These are phyloP conservation scores for Lutjanus erythropterus DNA, from an alignment of 2,113 vertebrate species.

Conservation along the genomic window DNA sequence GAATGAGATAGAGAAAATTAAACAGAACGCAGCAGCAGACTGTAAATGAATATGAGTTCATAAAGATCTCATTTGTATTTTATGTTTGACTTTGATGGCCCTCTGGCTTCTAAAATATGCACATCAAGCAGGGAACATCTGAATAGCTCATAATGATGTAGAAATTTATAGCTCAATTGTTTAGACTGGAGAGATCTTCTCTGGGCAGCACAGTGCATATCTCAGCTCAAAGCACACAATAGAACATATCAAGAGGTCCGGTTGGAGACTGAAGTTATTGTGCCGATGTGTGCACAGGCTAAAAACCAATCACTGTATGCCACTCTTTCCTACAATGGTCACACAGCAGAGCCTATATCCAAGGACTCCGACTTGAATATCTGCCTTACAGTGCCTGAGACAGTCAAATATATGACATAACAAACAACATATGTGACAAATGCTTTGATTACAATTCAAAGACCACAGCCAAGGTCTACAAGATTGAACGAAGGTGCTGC, in stretches of 20 bases:
- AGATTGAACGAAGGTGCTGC: conserved; percentile 1
- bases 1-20: conserved; percentile 59
- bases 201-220: conserved; percentile 1
- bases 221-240: conserved; percentile 28
- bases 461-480: background rate
- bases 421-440: too few relatives aligned
- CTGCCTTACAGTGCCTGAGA: conserved; percentile 14
- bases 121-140: conserved; percentile 56
- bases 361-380: conserved; percentile 23
- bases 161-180: conserved; percentile 61
- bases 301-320: conserved; percentile 14
- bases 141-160: conserved; percentile 64
- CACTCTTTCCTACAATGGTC: background rate
- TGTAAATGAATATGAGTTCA: conserved; percentile 71
- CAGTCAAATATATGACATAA: conserved; percentile 20
- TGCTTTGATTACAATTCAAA: conserved; percentile 28
- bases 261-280: conserved; percentile 1
- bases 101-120: conserved; percentile 64
- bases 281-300: conserved; percentile 16
- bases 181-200: conserved; percentile 53
- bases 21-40: conserved; percentile 62
- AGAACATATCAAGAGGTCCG: conserved; percentile 27
- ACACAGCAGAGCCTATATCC: conserved; percentile 1
- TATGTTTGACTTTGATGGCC: conserved; percentile 71
- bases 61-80: conserved; percentile 76